A percentile compares a stretch with the other conserved stretches of the same genome.
phyloP scores from a whole-genome alignment of 2,888 invertebrate genomes.

The Bugula neritina region DNA sequence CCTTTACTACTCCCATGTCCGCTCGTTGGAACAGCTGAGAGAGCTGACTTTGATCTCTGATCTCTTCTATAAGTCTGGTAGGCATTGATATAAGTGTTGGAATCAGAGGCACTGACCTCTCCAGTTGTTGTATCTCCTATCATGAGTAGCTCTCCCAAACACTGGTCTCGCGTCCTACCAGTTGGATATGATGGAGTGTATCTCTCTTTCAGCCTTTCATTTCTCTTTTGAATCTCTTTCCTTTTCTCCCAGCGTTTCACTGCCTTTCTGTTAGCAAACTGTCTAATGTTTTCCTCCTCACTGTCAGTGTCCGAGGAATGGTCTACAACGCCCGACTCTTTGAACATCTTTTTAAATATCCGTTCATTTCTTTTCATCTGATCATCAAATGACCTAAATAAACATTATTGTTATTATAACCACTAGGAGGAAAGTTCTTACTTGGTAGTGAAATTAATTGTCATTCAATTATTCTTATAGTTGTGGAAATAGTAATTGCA shows the following conservation, averaged over 20 bases:
- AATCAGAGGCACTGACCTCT: neutral
- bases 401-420: too few relatives aligned
- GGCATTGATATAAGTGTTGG: neutral
- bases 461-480: too few relatives aligned
- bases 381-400: slow-evolving; percentile 22
- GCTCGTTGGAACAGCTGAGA: neutral
- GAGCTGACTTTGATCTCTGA: neutral
- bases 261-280: slow-evolving; percentile 21
- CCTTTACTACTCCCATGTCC: neutral
- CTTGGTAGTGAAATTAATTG: too few relatives aligned
- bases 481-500: too few relatives aligned
- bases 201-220: neutral
- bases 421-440: too few relatives aligned
- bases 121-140: slow-evolving; percentile 5
- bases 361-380: slow-evolving; percentile 22
- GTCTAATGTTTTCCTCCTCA: neutral
- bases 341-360: slow-evolving; percentile 22
- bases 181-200: neutral
- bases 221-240: neutral
- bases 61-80: neutral
- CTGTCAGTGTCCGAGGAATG: slow-evolving; percentile 5
- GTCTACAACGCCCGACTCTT: neutral
- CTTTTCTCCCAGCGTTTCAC: slow-evolving; percentile 14
- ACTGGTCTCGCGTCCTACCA: neutral
- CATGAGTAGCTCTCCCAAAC: slow-evolving; percentile 14